Evolutionary conservation across 2,113 vertebrate genomes (phyloP).

Genomic region (Notiomystis cincta): DNA sequence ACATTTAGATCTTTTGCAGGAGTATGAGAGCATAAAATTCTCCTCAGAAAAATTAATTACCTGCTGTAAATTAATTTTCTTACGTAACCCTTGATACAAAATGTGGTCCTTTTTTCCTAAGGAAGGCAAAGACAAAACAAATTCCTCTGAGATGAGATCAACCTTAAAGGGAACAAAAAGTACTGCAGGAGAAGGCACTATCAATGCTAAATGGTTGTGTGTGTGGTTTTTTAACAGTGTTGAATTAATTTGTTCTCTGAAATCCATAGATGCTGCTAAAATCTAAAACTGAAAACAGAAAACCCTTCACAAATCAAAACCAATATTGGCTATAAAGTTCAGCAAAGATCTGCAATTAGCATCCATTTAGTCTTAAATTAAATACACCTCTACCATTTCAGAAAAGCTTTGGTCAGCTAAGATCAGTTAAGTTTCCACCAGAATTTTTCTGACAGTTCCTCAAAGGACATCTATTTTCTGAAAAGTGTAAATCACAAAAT

Average conservation of each 20-base stretch:
- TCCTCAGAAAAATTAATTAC: not conserved
- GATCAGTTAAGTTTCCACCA: not conserved
- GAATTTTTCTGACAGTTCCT: not conserved
- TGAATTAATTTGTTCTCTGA: not conserved
- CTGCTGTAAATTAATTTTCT: not conserved
- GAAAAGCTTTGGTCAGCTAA: not conserved
- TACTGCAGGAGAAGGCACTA: not conserved
- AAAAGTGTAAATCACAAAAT: not conserved
- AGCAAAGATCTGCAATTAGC: constrained; percentile 3
- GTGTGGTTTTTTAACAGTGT: not conserved
- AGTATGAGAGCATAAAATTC: not conserved
- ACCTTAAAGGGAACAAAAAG: not conserved
- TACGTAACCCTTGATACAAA: not conserved
- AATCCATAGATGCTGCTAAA: not conserved
- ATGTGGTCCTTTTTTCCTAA: not conserved
- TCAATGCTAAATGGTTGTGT: not conserved
- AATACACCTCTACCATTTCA: not conserved
- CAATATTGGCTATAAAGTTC: constrained; percentile 5
- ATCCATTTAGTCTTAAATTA: constrained; percentile 43
- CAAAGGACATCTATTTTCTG: not conserved
- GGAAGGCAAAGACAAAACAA: not conserved
- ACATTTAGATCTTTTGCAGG: not conserved
- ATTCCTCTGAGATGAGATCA: not conserved
- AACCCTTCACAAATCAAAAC: not conserved
- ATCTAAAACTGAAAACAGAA: constrained; percentile 30